These are phyloP conservation scores for Akabosia matsudoensis DNA, from an alignment of 1,140 invertebrate species.

Conservation along the genomic window DNA sequence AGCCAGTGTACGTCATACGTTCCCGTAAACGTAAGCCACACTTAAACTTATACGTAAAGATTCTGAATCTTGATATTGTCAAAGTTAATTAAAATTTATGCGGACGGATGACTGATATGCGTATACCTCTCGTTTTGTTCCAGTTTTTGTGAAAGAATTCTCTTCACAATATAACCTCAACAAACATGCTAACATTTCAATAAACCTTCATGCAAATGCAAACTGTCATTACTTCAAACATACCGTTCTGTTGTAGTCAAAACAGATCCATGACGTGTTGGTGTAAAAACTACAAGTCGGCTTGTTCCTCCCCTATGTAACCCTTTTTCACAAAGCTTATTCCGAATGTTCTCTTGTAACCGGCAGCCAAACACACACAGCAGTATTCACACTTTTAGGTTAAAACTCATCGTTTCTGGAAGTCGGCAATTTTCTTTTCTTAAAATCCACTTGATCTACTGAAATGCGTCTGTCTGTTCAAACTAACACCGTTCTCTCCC, in stretches of 20 bases:
- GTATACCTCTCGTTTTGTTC: not conserved
- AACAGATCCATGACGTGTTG: not conserved
- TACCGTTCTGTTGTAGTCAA: not conserved
- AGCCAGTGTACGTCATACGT: not conserved
- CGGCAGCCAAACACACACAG: no score
- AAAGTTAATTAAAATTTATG: conserved; percentile 3
- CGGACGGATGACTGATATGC: not conserved
- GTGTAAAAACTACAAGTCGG: not conserved
- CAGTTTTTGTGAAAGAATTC: not conserved
- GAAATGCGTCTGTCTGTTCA: no score
- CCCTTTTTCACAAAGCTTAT: no score
- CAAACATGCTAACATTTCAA: not conserved
- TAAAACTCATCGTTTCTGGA: no score
- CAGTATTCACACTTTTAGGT: no score
- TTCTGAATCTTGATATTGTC: not conserved
- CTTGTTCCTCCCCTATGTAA: not conserved
- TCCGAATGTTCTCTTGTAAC: no score
- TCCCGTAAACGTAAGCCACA: not conserved
- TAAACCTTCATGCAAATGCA: not conserved
- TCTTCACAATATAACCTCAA: not conserved
- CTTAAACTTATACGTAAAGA: not conserved
- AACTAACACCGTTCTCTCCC: no score
- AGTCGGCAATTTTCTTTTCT: no score
- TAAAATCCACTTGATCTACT: no score
- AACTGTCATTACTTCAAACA: not conserved